These are phyloP conservation scores for Smutsia temminckii DNA, from an alignment of 2,797 vertebrate genomes.

Conservation along the genomic window DNA sequence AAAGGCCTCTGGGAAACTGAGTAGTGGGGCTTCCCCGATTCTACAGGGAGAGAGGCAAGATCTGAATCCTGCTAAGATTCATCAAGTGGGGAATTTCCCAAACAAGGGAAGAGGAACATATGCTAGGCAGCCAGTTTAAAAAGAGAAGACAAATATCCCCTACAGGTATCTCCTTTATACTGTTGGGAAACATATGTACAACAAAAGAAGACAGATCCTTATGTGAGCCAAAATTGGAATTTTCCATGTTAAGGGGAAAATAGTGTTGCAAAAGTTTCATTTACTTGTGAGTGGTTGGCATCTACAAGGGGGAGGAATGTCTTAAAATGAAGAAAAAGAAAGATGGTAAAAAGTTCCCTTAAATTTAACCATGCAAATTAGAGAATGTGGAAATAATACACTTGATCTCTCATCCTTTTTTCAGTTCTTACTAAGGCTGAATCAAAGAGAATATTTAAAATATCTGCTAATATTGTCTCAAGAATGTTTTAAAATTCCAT, in stretches of 20 bases:
- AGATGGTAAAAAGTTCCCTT: background rate
- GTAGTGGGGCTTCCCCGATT: background rate
- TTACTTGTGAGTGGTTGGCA: background rate
- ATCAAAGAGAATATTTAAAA: constrained; percentile 63
- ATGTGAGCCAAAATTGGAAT: constrained; percentile 8
- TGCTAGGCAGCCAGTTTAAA: background rate
- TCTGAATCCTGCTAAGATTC: constrained; percentile 17
- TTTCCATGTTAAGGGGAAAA: background rate
- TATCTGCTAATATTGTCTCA: constrained; percentile 55
- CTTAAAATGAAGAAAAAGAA: constrained; percentile 2
- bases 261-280: background rate
- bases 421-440: constrained; percentile 46
- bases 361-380: constrained; percentile 37
- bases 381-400: constrained; percentile 61
- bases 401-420: background rate
- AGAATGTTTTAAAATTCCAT: constrained; percentile 62
- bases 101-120: background rate
- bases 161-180: background rate
- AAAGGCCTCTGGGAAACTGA: background rate
- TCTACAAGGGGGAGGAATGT: background rate
- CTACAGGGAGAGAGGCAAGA: background rate
- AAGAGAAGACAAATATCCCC: background rate
- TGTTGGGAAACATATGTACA: background rate
- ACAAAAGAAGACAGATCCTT: background rate
- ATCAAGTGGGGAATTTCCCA: constrained; percentile 14